Conservation (phyloP, 2,797 vertebrate species). For the Cossypha polioptera region DNA sequence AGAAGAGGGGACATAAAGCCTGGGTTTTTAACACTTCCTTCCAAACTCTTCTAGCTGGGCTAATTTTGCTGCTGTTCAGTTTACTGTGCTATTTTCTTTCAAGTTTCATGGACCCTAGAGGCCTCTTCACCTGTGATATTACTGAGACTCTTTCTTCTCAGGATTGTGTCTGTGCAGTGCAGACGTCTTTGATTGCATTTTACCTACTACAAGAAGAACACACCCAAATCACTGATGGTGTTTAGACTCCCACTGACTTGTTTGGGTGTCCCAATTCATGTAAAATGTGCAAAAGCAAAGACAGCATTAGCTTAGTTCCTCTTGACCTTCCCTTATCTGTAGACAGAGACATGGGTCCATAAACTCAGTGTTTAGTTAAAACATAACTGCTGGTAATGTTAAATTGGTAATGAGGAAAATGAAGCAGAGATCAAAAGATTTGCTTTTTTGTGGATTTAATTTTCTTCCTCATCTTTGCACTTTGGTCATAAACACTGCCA, state of each 20-base stretch:
- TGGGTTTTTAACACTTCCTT: neutral
- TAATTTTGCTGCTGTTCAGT: neutral
- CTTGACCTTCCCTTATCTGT: slow-evolving; percentile 54
- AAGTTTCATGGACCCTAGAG: neutral
- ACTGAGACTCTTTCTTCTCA: neutral
- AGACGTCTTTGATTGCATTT: neutral
- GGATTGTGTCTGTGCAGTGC: neutral
- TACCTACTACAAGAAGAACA: neutral
- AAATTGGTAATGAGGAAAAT: slow-evolving; percentile 57
- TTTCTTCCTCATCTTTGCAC: slow-evolving; percentile 28
- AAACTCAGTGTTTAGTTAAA: slow-evolving; percentile 60
- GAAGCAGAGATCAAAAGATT: slow-evolving; percentile 51
- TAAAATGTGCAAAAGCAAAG: slow-evolving; percentile 18
- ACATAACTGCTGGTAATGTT: slow-evolving; percentile 29
- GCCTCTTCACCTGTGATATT: neutral
- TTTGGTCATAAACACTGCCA: slow-evolving; percentile 52
- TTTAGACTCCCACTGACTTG: slow-evolving; percentile 7
- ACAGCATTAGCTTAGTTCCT: slow-evolving; percentile 20
- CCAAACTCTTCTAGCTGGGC: neutral
- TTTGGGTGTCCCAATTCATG: slow-evolving; percentile 29
- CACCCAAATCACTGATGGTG: neutral
- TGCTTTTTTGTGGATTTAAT: neutral
- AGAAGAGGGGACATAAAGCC: no score
- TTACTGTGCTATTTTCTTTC: neutral
- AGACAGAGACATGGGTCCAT: slow-evolving; percentile 37